Percentiles rank a stretch among this genome's conserved stretches.
Evolutionary conservation across 2,797 vertebrate genomes (phyloP).

Genomic region (Jordanella pulchra): DNA sequence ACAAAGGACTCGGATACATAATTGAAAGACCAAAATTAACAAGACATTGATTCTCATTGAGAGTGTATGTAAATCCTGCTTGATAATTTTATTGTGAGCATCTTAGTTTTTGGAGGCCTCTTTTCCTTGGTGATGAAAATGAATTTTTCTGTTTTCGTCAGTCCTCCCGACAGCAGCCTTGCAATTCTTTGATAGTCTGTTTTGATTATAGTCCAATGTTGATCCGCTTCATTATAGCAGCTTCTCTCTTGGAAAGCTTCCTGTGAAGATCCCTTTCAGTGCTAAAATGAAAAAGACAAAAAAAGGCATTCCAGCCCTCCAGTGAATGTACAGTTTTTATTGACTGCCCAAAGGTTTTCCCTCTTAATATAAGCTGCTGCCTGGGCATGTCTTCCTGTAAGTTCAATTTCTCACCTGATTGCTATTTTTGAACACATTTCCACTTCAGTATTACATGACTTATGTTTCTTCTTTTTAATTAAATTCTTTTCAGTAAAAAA

Average conservation of each 20-base stretch:
- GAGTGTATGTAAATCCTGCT: neutral
- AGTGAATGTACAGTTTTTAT: conserved; percentile 57
- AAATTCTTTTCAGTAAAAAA: conserved; percentile 17
- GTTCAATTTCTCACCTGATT: conserved; percentile 53
- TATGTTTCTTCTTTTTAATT: conserved; percentile 41
- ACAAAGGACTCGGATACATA: too few species aligned
- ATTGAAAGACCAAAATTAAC: too few species aligned
- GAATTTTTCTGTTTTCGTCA: conserved; percentile 22
- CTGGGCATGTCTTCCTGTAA: conserved; percentile 65
- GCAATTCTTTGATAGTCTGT: conserved; percentile 57
- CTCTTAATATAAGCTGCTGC: conserved; percentile 41
- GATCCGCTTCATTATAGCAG: conserved; percentile 43
- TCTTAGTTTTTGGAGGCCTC: conserved; percentile 31
- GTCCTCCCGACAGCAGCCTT: conserved; percentile 43
- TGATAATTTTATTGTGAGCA: conserved; percentile 8
- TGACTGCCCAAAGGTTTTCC: conserved; percentile 61
- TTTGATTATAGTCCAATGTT: conserved; percentile 62
- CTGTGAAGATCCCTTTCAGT: conserved; percentile 46
- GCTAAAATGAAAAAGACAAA: conserved; percentile 63
- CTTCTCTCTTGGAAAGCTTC: conserved; percentile 31
- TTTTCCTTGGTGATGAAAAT: conserved; percentile 32
- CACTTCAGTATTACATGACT: conserved; percentile 32
- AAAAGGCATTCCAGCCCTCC: conserved; percentile 51
- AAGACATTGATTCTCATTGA: too few species aligned
- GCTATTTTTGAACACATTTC: conserved; percentile 50